Evolutionary conservation across 2,888 invertebrate genomes (phyloP).

Genomic region (Nomada ferruginata): DNA sequence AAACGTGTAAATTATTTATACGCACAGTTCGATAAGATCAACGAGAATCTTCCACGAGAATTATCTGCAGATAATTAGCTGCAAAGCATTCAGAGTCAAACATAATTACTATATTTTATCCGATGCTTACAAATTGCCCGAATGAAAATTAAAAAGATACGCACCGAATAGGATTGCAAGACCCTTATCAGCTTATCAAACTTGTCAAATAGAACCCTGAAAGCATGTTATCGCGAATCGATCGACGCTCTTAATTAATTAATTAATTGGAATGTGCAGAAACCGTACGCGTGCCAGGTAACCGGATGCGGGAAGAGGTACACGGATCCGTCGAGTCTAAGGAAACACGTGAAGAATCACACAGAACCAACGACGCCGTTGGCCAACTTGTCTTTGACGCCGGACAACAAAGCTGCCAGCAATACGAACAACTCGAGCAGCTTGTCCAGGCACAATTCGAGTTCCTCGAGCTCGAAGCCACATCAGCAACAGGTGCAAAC

Average conservation of each 20-base stretch:
- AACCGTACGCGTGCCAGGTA: constrained; percentile 96
- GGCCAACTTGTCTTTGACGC: constrained; percentile 40
- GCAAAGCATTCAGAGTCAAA: no score
- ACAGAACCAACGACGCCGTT: constrained; percentile 66
- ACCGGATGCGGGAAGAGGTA: constrained; percentile 95
- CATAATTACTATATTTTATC: no score
- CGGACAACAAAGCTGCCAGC: constrained; percentile 44
- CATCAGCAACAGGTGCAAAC: constrained; percentile 50
- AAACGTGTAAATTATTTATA: no score
- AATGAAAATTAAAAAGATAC: no score
- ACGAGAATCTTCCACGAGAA: no score
- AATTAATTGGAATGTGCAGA: constrained; percentile 86
- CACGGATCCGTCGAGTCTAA: constrained; percentile 96
- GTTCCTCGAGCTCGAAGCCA: constrained; percentile 39
- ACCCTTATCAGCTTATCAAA: no score
- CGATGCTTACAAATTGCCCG: no score
- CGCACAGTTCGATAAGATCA: no score
- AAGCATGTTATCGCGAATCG: no score
- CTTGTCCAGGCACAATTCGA: constrained; percentile 32
- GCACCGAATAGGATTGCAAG: no score
- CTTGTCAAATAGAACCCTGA: no score
- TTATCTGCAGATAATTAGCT: no score
- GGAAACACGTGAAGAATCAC: constrained; percentile 97
- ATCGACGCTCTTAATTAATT: not conserved
- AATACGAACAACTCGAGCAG: constrained; percentile 6